Conservation (phyloP, 1,140 invertebrate species). For the Drosophila neocordata region DNA sequence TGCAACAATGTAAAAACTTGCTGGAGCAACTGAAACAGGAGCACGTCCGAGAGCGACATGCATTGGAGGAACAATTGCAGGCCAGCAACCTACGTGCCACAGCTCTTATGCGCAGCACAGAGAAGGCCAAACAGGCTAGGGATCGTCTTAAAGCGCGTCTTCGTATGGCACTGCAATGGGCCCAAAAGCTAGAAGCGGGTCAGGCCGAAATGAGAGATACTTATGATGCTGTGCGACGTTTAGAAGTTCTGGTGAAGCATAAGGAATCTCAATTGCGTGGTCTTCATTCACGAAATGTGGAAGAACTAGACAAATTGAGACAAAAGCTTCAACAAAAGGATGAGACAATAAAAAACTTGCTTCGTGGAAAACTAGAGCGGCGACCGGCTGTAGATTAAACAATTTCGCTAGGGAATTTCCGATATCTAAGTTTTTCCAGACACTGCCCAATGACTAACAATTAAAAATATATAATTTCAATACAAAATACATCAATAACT, state of each 20-base stretch:
- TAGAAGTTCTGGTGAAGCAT: constrained; percentile 77
- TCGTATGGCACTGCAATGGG: constrained; percentile 77
- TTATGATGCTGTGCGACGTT: constrained; percentile 72
- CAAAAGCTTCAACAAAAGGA: constrained; percentile 78
- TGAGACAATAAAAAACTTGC: constrained; percentile 69
- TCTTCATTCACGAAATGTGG: constrained; percentile 62
- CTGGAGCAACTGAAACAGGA: constrained; percentile 86
- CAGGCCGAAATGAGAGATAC: constrained; percentile 69
- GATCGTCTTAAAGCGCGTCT: constrained; percentile 72
- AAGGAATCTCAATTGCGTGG: constrained; percentile 80
- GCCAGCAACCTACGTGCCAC: constrained; percentile 30
- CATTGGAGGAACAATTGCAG: constrained; percentile 48
- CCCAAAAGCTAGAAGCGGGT: constrained; percentile 72
- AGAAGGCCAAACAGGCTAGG: constrained; percentile 70
- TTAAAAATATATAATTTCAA: constrained; percentile 80
- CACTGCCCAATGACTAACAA: constrained; percentile 43
- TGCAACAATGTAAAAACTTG: constrained; percentile 86
- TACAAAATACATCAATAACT: constrained; percentile 80
- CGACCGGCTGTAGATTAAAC: constrained; percentile 55
- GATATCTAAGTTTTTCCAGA: background rate
- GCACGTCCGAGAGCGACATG: constrained; percentile 84
- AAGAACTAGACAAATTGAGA: constrained; percentile 74
- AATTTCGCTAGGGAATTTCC: background rate
- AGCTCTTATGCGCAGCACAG: constrained; percentile 46
- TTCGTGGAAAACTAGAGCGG: constrained; percentile 62